Evolutionary conservation across 2,113 vertebrate genomes (phyloP), one percentile per base, ranked within the genome.

Genomic region (Galbula dea): DNA sequence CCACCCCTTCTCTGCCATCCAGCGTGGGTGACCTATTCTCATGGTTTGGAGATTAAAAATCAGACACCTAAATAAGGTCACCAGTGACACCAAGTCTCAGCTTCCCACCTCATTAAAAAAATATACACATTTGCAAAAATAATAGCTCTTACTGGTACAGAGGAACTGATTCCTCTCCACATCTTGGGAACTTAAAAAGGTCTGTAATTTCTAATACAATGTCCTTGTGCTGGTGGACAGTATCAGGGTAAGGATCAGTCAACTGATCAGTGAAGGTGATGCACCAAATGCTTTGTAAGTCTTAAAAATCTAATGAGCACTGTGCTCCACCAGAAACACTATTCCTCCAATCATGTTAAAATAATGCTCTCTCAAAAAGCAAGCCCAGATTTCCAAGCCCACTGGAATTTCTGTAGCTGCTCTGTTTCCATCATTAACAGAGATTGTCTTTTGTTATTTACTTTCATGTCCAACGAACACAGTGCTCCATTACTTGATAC

Each of bases 1-100:
- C 18, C 32, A 9, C 11, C 3, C 7, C 6, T 37, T 8, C 39
- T 34, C 37, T 7, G 0, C 8, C 7, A 1, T 14, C 37, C 22
- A 61, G 73, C 34, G 29, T 11, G 1, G 1, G 27, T 9, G 68
- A 58, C 14, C 23, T 59, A 62, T 36, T 36, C 36, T 59, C 41
- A 27, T 0, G 0, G 29, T 83, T 86, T 49, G 61, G 37, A 48
- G 62, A 48, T 65, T 75, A 1, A 71, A 83, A 19, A 77, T 34
- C 36, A 72, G 30, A 21, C 15, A 55, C 17, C 11, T 12, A 24
- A 55, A 27, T 11, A 13, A 52, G 23, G 62, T 52, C 58, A 73
- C 46, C 26, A 57, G 41, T 18, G 27, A 41, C 57, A 24, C 26
- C 48, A 43, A 67, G 34, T 16, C 67, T 75, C 66, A 30, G 27